Evolutionary conservation across 1,140 invertebrate species (phyloP), one percentile per base, ranked within the genome.

Genomic region (Lepidostoma basale): DNA sequence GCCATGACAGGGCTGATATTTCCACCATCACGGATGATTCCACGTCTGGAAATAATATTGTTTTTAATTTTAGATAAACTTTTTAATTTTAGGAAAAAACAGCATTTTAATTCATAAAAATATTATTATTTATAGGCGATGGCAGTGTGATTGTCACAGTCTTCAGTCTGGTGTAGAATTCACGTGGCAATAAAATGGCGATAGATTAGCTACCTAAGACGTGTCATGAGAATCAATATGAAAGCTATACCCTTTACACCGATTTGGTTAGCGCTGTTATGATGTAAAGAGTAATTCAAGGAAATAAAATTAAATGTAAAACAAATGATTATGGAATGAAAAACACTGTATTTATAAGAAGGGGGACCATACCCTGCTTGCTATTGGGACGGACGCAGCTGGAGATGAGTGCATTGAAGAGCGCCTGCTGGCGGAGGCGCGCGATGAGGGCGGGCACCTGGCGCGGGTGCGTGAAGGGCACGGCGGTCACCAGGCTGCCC

Each of bases 401-500:
- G 9, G 88, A 84, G 47, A 98, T 85, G 3, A 98, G 84, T 3
- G 92, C 89, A 80, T 97, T 98, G 78, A 98, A 98, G 0, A 97
- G 83, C 3, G 94, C 90, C 81, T 98, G 96, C 76, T 97, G 94
- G 14, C 96, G 83, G 1, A 98, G 84, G 69, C 88, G 88, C 22
- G 89, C 87, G 6, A 98, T 85, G 64, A 98, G 92, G 74, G 90
- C 88, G 12, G 95, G 90, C n/a, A 98, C 94, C 76, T 97, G 93
- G 5, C 91, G 90, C 2, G 96, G 96, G 83, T 98, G 95, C 2
- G 93, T 96, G 77, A 98, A 98, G 0, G 95, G 93, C 66, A 98
- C 90, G 59, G 88, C 90, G 16, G 86, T 85, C 14, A 98, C 89
- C 73, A 95, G 77, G 26, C 93, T 88, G 2, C 93, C 95, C 49